phyloP scores from a whole-genome alignment of 2,888 invertebrate species.

The Aproaerema taeniolella region DNA sequence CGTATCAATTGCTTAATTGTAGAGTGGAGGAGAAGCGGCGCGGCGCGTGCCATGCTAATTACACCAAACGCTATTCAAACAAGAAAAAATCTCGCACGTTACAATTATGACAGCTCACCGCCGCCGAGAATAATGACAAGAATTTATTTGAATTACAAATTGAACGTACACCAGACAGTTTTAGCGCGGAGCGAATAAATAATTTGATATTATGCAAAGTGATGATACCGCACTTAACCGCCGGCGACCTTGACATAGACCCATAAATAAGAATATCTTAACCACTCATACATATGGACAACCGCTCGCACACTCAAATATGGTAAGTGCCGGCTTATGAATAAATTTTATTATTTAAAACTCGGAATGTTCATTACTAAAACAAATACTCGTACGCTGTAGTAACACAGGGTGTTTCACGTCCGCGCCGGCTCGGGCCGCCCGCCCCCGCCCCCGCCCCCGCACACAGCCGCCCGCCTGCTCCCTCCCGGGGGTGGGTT shows the following conservation, averaged over 20 bases:
- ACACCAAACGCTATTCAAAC: slow-evolving; percentile 32
- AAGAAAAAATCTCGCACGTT: slow-evolving; percentile 55
- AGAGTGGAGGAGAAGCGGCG: not conserved
- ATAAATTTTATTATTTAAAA: slow-evolving; percentile 77
- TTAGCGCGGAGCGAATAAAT: slow-evolving; percentile 72
- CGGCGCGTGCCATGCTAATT: slow-evolving; percentile 16
- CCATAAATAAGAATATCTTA: slow-evolving; percentile 76
- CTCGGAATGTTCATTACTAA: slow-evolving; percentile 77
- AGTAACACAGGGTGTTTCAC: slow-evolving; percentile 69
- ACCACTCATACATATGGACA: slow-evolving; percentile 75
- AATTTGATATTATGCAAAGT: slow-evolving; percentile 75
- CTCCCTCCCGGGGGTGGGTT: too few species aligned
- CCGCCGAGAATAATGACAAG: slow-evolving; percentile 50
- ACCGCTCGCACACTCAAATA: slow-evolving; percentile 69
- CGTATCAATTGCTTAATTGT: slow-evolving; percentile 5
- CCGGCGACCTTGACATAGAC: slow-evolving; percentile 71
- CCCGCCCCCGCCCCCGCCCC: too few species aligned
- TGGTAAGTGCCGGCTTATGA: slow-evolving; percentile 75
- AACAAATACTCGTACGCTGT: slow-evolving; percentile 74
- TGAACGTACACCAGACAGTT: slow-evolving; percentile 63
- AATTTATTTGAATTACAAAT: slow-evolving; percentile 76
- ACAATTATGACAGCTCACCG: slow-evolving; percentile 55
- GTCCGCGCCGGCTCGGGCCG: not conserved
- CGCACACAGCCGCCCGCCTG: too few species aligned
- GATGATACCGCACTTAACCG: slow-evolving; percentile 61